Conservation (phyloP, 2,888 invertebrate species). For the Plemyria rubiginata region DNA sequence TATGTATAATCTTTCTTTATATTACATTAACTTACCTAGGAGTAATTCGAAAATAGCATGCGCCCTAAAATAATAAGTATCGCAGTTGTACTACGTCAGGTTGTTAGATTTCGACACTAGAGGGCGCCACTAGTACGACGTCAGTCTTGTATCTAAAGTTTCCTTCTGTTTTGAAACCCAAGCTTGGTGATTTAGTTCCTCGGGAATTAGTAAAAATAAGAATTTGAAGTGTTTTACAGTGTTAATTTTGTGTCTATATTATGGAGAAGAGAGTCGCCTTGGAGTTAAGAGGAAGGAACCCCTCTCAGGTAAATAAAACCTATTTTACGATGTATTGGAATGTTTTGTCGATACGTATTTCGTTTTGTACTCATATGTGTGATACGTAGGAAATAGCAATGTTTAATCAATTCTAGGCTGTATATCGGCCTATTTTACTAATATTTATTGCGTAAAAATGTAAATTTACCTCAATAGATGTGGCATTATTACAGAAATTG, state of each 20-base stretch:
- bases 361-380: constrained; percentile 65
- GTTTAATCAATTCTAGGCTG: constrained; percentile 22
- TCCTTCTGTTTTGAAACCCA: constrained; percentile 86
- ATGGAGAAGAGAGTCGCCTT: constrained; percentile 98
- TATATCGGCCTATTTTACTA: constrained; percentile 16
- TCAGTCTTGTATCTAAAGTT: constrained; percentile 84
- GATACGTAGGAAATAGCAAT: constrained; percentile 54
- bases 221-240: constrained; percentile 66
- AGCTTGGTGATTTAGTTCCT: constrained; percentile 81
- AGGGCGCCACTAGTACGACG: constrained; percentile 77
- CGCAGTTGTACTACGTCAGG: constrained; percentile 62
- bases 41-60: neutral
- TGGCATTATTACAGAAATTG: constrained; percentile 79
- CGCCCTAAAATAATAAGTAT: constrained; percentile 16
- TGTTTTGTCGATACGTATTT: constrained; percentile 85
- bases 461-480: constrained; percentile 62
- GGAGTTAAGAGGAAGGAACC: constrained; percentile 96
- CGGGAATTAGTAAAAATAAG: constrained; percentile 67
- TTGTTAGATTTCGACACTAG: constrained; percentile 66
- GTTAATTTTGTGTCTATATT: constrained; percentile 59
- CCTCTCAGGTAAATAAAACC: constrained; percentile 91
- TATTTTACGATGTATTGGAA: constrained; percentile 73
- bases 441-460: constrained; percentile 29
- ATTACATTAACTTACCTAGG: neutral
- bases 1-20: constrained; percentile 1